Conservation (phyloP, 92 coral and sea anemone species). For the Epizoanthus scotinus region DNA sequence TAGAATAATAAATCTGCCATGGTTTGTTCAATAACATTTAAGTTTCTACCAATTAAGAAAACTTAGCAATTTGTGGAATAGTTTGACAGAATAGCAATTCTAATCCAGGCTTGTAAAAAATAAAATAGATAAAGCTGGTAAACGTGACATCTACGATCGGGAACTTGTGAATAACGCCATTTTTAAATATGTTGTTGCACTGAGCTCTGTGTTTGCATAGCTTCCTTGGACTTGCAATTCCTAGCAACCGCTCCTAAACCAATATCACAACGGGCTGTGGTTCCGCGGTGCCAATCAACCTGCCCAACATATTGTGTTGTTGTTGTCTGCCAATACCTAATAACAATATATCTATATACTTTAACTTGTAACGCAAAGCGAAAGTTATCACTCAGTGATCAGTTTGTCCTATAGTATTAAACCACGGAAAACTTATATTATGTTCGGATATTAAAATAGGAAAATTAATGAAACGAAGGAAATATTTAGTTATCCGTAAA, state of each 20-base stretch:
- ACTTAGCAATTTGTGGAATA: too few relatives aligned
- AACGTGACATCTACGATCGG: neutral
- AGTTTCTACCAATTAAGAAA: too few relatives aligned
- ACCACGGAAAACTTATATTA: too few relatives aligned
- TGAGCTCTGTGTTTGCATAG: neutral
- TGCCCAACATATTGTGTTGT: neutral
- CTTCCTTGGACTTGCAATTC: neutral
- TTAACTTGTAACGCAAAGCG: neutral
- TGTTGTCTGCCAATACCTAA: neutral
- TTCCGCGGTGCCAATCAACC: neutral
- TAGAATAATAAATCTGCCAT: too few relatives aligned
- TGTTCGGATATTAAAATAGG: too few relatives aligned
- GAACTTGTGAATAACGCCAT: neutral
- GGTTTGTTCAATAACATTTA: too few relatives aligned
- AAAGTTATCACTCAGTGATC: neutral
- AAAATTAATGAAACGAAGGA: too few relatives aligned
- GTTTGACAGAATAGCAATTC: too few relatives aligned
- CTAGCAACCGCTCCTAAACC: conserved; percentile 26
- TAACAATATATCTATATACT: neutral
- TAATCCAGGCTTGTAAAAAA: neutral
- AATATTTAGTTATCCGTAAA: too few relatives aligned
- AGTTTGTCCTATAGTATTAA: too few relatives aligned
- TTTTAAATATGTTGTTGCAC: neutral
- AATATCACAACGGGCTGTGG: neutral
- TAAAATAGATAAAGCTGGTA: neutral